Conservation (phyloP, 2,888 invertebrate genomes). For the Cephalotes varians region DNA sequence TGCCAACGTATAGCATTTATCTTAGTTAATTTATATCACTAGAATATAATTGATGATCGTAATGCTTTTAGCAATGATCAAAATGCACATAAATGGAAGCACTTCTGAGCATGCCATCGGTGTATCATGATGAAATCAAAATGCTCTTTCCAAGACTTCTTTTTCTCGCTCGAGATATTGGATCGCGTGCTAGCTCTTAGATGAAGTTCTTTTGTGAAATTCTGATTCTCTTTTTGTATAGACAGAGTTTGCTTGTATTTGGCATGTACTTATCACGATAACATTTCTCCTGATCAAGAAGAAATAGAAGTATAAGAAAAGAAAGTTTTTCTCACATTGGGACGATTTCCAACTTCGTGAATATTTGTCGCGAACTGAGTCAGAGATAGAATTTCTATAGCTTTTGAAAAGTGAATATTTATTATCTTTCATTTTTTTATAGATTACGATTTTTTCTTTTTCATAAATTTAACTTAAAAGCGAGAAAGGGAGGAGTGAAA, state of each 20-base stretch:
- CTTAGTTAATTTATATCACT: not conserved
- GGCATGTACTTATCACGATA: conserved; percentile 43
- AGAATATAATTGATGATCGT: not conserved
- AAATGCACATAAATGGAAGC: not conserved
- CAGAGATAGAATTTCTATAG: conserved; percentile 37
- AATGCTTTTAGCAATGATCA: not conserved
- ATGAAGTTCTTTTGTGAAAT: conserved; percentile 44
- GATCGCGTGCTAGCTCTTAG: conserved; percentile 21
- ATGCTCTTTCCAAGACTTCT: not conserved
- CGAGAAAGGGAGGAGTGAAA: not conserved
- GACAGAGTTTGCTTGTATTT: conserved; percentile 25
- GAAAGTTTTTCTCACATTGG: conserved; percentile 36
- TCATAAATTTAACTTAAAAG: not conserved
- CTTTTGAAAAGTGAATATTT: conserved; percentile 43
- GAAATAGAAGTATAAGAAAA: conserved; percentile 38
- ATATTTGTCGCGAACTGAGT: conserved; percentile 59
- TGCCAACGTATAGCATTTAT: not conserved
- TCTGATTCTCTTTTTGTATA: conserved; percentile 32
- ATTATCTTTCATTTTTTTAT: conserved; percentile 37
- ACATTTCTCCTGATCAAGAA: conserved; percentile 25
- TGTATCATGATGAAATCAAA: conserved; percentile 30
- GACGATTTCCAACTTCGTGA: conserved; percentile 62
- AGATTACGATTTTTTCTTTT: conserved; percentile 5
- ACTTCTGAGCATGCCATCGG: not conserved
- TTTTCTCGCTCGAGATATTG: conserved; percentile 13